phyloP scores from a whole-genome alignment of 2,797 vertebrate genomes.

The Macropodus opercularis region DNA sequence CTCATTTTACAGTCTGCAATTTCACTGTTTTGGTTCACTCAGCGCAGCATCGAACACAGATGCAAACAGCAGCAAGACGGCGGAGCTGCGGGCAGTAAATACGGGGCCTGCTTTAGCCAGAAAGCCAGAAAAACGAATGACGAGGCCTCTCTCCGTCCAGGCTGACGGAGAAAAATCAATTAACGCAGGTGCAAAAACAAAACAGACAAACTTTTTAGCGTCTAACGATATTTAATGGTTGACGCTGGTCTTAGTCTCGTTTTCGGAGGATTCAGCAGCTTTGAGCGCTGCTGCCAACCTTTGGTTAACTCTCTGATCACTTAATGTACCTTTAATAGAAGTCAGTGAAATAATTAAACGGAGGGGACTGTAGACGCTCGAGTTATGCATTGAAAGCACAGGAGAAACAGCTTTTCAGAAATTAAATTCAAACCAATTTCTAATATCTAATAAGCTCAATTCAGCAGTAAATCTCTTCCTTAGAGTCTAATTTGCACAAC shows the following conservation, averaged over 20 bases:
- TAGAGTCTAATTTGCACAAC: constrained; percentile 30
- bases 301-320: constrained; percentile 29
- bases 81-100: not conserved
- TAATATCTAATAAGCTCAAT: constrained; percentile 34
- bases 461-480: constrained; percentile 22
- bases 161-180: constrained; percentile 5
- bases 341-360: constrained; percentile 21
- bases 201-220: no score
- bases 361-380: not conserved
- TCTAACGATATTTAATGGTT: constrained; percentile 3
- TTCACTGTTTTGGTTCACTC: not conserved
- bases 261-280: not conserved
- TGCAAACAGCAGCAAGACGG: not conserved
- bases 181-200: no score
- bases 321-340: constrained; percentile 16
- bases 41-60: not conserved
- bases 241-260: not conserved
- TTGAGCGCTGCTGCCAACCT: constrained; percentile 8
- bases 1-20: not conserved
- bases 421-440: constrained; percentile 23
- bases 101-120: not conserved
- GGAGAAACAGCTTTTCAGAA: constrained; percentile 15
- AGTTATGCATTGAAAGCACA: constrained; percentile 31
- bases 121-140: not conserved
- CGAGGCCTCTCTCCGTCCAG: not conserved